Percentiles rank a stretch among this genome's conserved stretches.
Conservation (phyloP, 2,797 vertebrate species). For the Orestias chungarensis region DNA sequence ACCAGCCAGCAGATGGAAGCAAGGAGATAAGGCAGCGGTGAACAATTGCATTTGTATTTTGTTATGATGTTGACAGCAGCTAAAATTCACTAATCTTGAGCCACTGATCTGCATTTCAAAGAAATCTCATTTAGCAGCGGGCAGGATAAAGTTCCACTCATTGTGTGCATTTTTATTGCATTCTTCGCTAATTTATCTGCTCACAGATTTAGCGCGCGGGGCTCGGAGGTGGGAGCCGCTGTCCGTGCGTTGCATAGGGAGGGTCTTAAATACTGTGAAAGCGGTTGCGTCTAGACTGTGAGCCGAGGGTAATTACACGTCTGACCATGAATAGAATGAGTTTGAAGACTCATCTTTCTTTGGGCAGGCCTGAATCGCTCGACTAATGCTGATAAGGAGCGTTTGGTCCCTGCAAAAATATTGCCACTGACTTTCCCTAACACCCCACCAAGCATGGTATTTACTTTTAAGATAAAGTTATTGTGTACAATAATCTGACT, state of each 20-base stretch:
- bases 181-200: constrained; percentile 99
- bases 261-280: constrained; percentile 99
- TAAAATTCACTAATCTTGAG: constrained; percentile 99
- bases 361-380: constrained; percentile 87
- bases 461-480: constrained; percentile 88
- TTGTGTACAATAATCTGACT: constrained; percentile 89
- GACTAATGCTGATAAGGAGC: constrained; percentile 87
- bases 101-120: constrained; percentile 99
- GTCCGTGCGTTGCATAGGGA: constrained; percentile 85
- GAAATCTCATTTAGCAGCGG: constrained; percentile 99
- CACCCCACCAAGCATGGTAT: constrained; percentile 78
- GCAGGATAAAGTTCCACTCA: constrained; percentile 99
- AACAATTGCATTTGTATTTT: constrained; percentile 99
- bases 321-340: constrained; percentile 92
- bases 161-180: constrained; percentile 96
- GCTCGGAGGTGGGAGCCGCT: constrained; percentile 77
- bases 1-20: constrained; percentile 99
- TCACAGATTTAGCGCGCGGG: constrained; percentile 92
- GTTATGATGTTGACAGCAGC: constrained; percentile 99
- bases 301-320: constrained; percentile 99
- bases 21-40: constrained; percentile 94
- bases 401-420: constrained; percentile 80
- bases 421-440: constrained; percentile 78
- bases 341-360: constrained; percentile 97
- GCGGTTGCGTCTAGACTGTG: constrained; percentile 98